Evolutionary conservation across 2,888 invertebrate species (phyloP), one percentile per base, ranked within the genome.

Genomic region (Phortica okadai): DNA sequence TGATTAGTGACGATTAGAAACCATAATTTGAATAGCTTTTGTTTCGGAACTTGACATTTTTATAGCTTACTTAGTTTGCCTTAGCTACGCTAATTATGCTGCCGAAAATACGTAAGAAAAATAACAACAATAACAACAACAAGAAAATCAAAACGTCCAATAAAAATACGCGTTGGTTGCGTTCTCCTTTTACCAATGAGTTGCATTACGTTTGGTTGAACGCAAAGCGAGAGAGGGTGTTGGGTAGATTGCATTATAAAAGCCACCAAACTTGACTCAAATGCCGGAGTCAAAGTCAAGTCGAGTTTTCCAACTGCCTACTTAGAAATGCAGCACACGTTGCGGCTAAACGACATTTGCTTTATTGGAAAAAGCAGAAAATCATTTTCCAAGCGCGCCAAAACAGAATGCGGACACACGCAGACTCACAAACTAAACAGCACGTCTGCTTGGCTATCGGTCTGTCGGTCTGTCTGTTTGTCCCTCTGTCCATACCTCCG

Each of bases 341-440:
- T 56, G 56, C 41, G 16, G 56, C 56, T 72, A 56, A 72, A 72
- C 70, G 83, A 83, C 86, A 87, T 87, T 85, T 88, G 83, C 87
- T 84, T 85, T 88, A 88, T 88, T 85, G 88, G 85, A 87, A 85
- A 85, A 87, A 88, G 88, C 70, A 72, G 70, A 73, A 66, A 75
- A 69, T 59, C 42, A 75, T 75, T 75, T 75, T 75, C 75, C 75
- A 69, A 69, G 69, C 69, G 58, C 74, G 74, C 78, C 80, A 75
- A 72, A 72, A 82, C 85, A 88, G 85, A 88, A 85, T 85, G 85
- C 85, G 85, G 88, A 85, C 85, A 85, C 85, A 88, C 87, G 82
- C 87, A 85, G 84, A 80, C 78, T 76, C 42, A 50, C 50, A 8
- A 50, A 50, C 50, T 50, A 50, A 50, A 45, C 67, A 67, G 21